Percentiles rank a stretch among this genome's conserved stretches.
Conservation (phyloP, 2,797 vertebrate species). For the Telmatherina bonti region DNA sequence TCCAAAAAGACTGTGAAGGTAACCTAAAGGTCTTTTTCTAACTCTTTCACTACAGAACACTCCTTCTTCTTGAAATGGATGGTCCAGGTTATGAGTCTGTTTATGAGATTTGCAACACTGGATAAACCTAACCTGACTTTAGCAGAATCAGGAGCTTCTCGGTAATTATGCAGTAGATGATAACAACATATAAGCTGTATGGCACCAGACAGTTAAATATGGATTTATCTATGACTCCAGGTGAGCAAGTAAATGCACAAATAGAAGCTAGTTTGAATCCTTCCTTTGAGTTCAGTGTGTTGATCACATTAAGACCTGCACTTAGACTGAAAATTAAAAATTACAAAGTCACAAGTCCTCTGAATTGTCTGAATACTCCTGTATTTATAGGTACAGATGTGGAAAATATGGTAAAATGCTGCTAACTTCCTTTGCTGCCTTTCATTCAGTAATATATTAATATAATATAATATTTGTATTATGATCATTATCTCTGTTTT, state of each 20-base stretch:
- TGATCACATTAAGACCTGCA: too few species aligned
- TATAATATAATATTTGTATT: too few species aligned
- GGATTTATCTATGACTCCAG: conserved; percentile 4
- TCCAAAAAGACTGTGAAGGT: conserved; percentile 53
- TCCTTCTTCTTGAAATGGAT: conserved; percentile 11
- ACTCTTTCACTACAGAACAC: conserved; percentile 27
- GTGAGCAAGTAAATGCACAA: not conserved
- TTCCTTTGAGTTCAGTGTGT: too few species aligned
- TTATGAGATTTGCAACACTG: not conserved
- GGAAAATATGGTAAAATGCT: too few species aligned
- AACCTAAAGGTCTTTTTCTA: conserved; percentile 60
- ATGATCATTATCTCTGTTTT: too few species aligned
- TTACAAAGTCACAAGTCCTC: too few species aligned
- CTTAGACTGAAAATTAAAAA: too few species aligned
- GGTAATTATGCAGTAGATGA: not conserved
- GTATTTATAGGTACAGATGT: too few species aligned
- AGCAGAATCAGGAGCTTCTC: not conserved
- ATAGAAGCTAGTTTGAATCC: not conserved
- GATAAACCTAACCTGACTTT: not conserved
- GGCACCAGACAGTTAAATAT: not conserved
- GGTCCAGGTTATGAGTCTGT: conserved; percentile 2
- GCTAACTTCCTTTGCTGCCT: too few species aligned
- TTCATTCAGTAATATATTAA: too few species aligned
- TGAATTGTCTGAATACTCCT: too few species aligned
- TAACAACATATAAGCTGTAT: not conserved